A percentile compares a stretch with the other conserved stretches of the same genome.
These are phyloP conservation scores for Nycticebus coucang DNA, from an alignment of 2,113 vertebrate genomes.

Conservation along the genomic window DNA sequence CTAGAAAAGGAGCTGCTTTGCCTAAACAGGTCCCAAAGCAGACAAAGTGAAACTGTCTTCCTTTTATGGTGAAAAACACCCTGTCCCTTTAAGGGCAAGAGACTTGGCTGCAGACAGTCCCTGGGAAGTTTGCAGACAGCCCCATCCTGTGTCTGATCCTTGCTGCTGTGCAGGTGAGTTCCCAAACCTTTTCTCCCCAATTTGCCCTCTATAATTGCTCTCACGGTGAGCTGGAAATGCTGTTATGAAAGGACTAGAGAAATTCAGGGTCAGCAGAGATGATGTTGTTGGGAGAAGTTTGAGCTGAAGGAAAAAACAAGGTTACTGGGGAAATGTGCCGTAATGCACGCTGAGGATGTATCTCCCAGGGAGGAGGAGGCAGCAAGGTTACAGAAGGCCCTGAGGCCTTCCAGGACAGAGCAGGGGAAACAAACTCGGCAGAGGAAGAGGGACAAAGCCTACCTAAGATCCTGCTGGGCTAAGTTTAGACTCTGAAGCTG, in stretches of 20 bases:
- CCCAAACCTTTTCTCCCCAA: not conserved
- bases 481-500: conserved; percentile 9
- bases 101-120: conserved; percentile 68
- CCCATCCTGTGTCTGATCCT: conserved; percentile 54
- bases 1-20: not conserved
- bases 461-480: not conserved
- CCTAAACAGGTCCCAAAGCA: not conserved
- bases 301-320: conserved; percentile 46
- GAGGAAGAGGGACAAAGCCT: not conserved
- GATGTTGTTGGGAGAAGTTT: conserved; percentile 67
- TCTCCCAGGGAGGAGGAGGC: not conserved
- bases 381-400: conserved; percentile 21
- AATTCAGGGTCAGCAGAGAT: not conserved
- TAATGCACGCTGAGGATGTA: conserved; percentile 11
- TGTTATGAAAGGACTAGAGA: not conserved
- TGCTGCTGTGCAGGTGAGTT: conserved; percentile 73
- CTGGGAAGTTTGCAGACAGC: conserved; percentile 74
- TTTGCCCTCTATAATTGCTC: not conserved
- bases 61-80: conserved; percentile 76
- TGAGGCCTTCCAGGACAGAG: not conserved
- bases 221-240: not conserved
- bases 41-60: conserved; percentile 49
- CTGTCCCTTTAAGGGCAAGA: conserved; percentile 77
- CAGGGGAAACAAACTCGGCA: not conserved
- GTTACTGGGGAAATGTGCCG: conserved; percentile 41